Evolutionary conservation across 35 echinoderm and acorn worm species (phyloP), one percentile per base, ranked within the genome.

Genomic region (Diadema setosum): DNA sequence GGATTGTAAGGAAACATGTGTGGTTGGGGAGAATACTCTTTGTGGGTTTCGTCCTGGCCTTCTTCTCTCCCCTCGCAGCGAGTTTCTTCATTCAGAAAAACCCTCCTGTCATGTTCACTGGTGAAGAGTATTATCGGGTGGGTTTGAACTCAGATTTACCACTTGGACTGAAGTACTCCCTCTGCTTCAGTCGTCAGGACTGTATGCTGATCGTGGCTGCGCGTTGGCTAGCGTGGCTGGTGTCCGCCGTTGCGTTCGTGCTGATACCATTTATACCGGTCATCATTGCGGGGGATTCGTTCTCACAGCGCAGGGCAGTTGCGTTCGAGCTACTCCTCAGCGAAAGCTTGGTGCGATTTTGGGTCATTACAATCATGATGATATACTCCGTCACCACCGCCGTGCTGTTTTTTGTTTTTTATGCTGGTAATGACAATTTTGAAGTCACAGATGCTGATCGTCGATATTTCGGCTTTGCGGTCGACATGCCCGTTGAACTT

Each of bases 111-210:
- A 26, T 20, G 29, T 60, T 42, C 33, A 27, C 41, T 65, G 17
- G 61, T 20, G 34, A 56, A 2, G 78, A 84, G 2, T 70, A 49
- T 5, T n/a, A n/a, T n/a, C n/a, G n/a, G n/a, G 49, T 96, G 7
- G 83, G 65, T 4, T 40, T 96, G 24, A 74, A 86, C 18, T 46
- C 94, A 32, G 94, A 96, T 57, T 42, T 96, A 0, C 90, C 94
- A 3, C 85, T 91, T 36, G 94, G 94, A 70, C 49, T 96, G 0
- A 96, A 96, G 49, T 96, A 96, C 86, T 67, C 88, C n/a, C 4
- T 91, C 5, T 91, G 84, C 45, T 92, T 88, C 67, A 59, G 84
- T 32, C 69, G 40, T 20, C 65, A 80, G 27, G 55, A 96, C 39
- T 88, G 45, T 26, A 32, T 32, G 5, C 83, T 42, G 44, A 46